Percentiles rank a stretch among this genome's conserved stretches.
phyloP scores from a whole-genome alignment of 2,113 vertebrate genomes.

The Sula dactylatra region DNA sequence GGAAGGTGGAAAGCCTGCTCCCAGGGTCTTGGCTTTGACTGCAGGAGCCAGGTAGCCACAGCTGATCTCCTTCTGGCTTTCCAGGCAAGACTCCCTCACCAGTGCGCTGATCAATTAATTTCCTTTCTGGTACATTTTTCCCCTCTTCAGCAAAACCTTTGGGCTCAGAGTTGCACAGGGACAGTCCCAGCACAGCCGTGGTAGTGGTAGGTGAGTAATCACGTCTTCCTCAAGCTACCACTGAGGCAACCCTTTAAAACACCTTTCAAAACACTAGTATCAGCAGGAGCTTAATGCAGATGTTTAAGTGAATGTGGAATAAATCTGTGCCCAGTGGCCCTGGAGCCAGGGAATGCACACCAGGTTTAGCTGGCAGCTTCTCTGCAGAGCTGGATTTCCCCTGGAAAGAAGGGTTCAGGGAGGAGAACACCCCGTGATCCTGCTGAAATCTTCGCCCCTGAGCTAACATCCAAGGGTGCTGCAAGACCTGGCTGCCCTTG shows the following conservation, averaged over 20 bases:
- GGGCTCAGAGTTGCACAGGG: background rate
- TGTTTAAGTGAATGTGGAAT: no score
- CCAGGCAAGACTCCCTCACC: background rate
- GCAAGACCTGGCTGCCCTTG: background rate
- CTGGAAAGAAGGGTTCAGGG: background rate
- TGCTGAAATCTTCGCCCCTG: background rate
- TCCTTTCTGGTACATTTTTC: background rate
- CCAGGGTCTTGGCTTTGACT: background rate
- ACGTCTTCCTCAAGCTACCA: background rate
- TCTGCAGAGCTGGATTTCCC: background rate
- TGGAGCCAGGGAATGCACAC: background rate
- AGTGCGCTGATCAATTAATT: background rate
- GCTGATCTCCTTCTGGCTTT: background rate
- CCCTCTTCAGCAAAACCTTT: background rate
- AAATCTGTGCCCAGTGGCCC: background rate
- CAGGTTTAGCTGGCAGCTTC: background rate
- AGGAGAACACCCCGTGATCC: background rate
- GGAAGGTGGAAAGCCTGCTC: background rate
- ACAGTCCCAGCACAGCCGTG: background rate
- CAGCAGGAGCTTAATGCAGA: background rate
- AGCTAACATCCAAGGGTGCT: background rate
- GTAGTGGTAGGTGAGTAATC: rapidly evolving
- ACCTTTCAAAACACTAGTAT: background rate
- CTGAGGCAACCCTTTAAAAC: background rate
- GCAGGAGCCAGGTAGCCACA: background rate